Base-by-base conservation (phyloP, 2,113 vertebrate genomes). In the Thermophis baileyi region DNA sequence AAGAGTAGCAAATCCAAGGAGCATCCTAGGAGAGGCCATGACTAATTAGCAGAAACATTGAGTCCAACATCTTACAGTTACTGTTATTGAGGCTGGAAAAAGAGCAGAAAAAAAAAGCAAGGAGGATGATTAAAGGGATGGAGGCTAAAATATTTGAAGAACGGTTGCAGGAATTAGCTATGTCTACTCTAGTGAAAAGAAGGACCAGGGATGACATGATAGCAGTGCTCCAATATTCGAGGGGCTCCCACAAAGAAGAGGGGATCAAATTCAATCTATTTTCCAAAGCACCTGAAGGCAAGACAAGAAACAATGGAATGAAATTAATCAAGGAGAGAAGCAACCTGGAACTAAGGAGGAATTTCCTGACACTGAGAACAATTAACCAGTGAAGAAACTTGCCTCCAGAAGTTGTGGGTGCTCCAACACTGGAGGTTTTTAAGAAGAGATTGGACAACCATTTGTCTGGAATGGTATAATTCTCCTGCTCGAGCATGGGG, bases 271-370 rank as follows among this genome's bases (percentile, higher is more conserved):
- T 60, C 57, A 30, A 27, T 0, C 9, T 60, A 27, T 60, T 30
- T 4, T 30, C 9, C 57, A 60, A 63, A 60, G 25, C 25, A 10
- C 25, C 9, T 0, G 25, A 27, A 60, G 0, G 57, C 57, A 30
- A 4, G 27, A 12, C 0, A 30, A 30, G 27, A 60, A 63, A 1
- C 27, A n/a, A 63, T 0, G 4, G 11, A 4, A 0, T 11, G 27
- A 63, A 63, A 5, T 0, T 63, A 0, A n/a, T n/a, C 27, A 14
- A n/a, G 25, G 60, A 63, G 27, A 63, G 60, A 63, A 63, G 10
- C 60, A 63, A 14, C 60, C 4, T 63, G 1, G 60, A 63, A n/a
- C 4, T n/a, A n/a, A n/a, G 27, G 27, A 63, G 60, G 14, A 30
- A n/a, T 14, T 63, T 63, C 60, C 60, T 14, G 11, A 63, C 3